Conservation (phyloP, 2,888 invertebrate species). For the Bursaphelenchus okinawaensis region DNA sequence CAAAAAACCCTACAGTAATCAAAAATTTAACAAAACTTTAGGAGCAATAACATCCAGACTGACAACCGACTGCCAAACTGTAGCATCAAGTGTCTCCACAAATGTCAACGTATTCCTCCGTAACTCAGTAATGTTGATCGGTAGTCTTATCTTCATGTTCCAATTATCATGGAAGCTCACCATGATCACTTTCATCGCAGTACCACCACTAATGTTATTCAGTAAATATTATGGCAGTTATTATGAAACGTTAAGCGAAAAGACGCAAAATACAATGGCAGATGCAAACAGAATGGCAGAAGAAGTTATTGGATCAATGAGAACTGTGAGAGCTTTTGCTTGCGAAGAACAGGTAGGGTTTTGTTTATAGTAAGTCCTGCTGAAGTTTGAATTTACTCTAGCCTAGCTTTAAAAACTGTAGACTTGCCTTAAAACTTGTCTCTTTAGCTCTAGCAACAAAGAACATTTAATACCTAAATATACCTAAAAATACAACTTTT, state of each 20-base stretch:
- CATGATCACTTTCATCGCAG: conserved; percentile 58
- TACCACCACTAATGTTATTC: conserved; percentile 58
- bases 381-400: no score
- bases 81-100: conserved; percentile 58
- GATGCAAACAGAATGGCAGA: conserved; percentile 60
- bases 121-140: conserved; percentile 57
- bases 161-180: conserved; percentile 59
- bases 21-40: no score
- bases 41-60: conserved; percentile 60
- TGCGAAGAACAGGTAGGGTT: no score
- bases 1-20: no score
- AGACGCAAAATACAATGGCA: conserved; percentile 59
- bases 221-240: conserved; percentile 53
- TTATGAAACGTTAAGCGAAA: conserved; percentile 57
- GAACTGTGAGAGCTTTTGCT: conserved; percentile 57
- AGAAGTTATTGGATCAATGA: conserved; percentile 59
- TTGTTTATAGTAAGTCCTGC: no score
- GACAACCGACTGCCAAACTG: conserved; percentile 60
- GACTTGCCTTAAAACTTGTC: no score
- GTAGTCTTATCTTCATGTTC: conserved; percentile 59
- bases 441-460: no score
- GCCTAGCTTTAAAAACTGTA: no score
- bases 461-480: no score
- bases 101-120: conserved; percentile 59
- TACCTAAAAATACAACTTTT: no score